Evolutionary conservation across 2,888 invertebrate species (phyloP), one percentile per base, ranked within the genome.

Genomic region (Nomada ruficornis): DNA sequence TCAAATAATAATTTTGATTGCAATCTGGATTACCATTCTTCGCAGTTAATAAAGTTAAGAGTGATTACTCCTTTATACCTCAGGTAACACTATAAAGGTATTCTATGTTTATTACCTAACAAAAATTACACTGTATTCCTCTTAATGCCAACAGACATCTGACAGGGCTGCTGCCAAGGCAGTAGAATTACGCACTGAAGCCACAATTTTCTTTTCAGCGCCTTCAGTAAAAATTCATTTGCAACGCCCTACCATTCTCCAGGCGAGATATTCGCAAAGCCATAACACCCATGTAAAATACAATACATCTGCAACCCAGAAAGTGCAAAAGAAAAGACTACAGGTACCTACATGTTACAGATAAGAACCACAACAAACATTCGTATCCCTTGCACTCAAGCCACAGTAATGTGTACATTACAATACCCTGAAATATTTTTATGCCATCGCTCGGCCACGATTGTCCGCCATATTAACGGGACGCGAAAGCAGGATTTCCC

Each of bases 221-320:
- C 20, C 20, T 23, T 15, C 70, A 18, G n/a, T n/a, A 50, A 62
- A 47, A 70, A 29, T 60, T 60, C 62, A 26, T 67, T 54, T 54
- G 29, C 36, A 54, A 67, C 52, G 4, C n/a, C n/a, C 52, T 20
- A 15, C 36, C 15, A 9, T 20, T n/a, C 47, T n/a, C 47, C 18
- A 52, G 18, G 36, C n/a, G 7, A 63, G 26, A 54, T n/a, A 44
- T 20, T 10, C 44, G 29, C 13, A 23, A 62, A 74, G 55, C 69
- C 69, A 47, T 57, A 69, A 74, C 36, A 23, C 36, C 47, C 36
- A 3, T 15, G 29, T 26, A 29, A 74, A 69, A 69, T 70, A 47
- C 47, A 47, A 42, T 54, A 23, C n/a, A 20, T 47, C 29, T 36
- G 13, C 36, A 15, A 50, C 2, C 11, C 44, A 36, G 23, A 18